Evolutionary conservation across 2,797 vertebrate genomes (phyloP).

Genomic region (Taeniopygia guttata): DNA sequence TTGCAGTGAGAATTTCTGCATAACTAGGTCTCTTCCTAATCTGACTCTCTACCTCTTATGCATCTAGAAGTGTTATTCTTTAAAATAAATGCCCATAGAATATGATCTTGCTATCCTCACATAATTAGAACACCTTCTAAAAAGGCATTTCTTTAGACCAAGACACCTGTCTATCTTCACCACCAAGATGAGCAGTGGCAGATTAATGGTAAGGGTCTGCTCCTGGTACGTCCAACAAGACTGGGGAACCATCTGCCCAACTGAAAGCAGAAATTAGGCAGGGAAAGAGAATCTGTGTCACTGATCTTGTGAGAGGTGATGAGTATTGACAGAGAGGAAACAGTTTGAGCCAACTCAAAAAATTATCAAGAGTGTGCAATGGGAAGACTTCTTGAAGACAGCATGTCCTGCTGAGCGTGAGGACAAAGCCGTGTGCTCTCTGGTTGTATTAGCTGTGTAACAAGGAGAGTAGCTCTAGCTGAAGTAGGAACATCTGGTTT

Average conservation of each 20-base stretch:
- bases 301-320: not conserved
- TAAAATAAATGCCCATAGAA: not conserved
- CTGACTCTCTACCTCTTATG: not conserved
- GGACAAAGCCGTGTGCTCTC: not conserved
- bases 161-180: not conserved
- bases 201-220: not conserved
- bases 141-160: not conserved
- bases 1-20: not conserved
- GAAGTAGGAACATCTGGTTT: constrained; percentile 15
- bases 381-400: not conserved
- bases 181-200: not conserved
- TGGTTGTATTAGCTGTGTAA: not conserved
- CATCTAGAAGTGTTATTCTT: not conserved
- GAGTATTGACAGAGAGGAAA: not conserved
- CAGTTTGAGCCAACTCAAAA: not conserved
- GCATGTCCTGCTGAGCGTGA: not conserved
- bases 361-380: not conserved
- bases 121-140: not conserved
- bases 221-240: not conserved
- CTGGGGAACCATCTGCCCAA: not conserved
- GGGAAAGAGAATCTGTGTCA: not conserved
- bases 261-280: not conserved
- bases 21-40: not conserved
- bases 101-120: not conserved
- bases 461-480: not conserved